Percentiles rank a stretch among this genome's conserved stretches.
Evolutionary conservation across 2,113 vertebrate species (phyloP).

Genomic region (Nymphicus hollandicus): DNA sequence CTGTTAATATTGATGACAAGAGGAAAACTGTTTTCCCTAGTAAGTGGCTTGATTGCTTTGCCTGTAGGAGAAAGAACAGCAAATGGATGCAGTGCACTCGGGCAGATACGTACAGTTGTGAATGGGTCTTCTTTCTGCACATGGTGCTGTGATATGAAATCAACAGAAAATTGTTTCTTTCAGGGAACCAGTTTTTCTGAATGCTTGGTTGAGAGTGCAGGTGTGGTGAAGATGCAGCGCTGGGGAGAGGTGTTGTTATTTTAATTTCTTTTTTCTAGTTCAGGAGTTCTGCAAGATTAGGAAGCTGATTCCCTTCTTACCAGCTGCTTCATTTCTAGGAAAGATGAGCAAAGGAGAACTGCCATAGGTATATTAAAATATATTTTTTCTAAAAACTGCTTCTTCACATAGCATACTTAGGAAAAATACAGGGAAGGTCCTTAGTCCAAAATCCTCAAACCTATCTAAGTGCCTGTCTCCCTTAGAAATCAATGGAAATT

Average conservation of each 20-base stretch:
- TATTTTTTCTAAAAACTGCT: background rate
- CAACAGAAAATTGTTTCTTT: background rate
- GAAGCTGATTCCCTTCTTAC: background rate
- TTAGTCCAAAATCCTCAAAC: background rate
- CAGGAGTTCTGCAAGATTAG: background rate
- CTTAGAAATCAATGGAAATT: background rate
- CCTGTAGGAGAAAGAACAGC: background rate
- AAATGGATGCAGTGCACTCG: background rate
- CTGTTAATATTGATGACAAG: background rate
- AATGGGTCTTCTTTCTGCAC: background rate
- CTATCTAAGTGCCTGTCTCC: background rate
- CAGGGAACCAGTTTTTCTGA: background rate
- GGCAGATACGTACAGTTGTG: background rate
- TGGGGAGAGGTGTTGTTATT: background rate
- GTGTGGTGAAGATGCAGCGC: background rate
- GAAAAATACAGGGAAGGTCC: background rate
- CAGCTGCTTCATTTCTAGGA: background rate
- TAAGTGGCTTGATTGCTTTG: background rate
- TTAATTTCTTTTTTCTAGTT: background rate
- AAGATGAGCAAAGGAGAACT: background rate
- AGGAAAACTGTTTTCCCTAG: background rate
- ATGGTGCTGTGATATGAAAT: background rate
- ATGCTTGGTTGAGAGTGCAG: background rate
- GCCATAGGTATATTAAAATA: background rate
- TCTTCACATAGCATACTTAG: background rate